Conservation (phyloP, 2,113 vertebrate species). For the Gymnobelideus leadbeateri region DNA sequence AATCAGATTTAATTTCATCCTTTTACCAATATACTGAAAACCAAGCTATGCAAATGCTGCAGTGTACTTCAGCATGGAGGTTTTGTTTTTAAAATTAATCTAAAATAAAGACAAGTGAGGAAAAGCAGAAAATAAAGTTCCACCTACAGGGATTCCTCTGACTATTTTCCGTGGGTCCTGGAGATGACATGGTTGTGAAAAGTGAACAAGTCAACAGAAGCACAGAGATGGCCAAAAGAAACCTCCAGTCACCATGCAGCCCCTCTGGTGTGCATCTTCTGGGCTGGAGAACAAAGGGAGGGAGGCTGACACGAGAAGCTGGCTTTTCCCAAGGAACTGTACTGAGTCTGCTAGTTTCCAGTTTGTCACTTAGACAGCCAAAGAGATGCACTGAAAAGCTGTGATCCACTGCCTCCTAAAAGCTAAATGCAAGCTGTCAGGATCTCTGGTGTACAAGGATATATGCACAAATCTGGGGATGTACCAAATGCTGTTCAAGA, state of each 20-base stretch:
- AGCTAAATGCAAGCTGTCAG: slow-evolving; percentile 82
- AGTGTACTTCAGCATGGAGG: slow-evolving; percentile 70
- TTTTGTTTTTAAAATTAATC: slow-evolving; percentile 59
- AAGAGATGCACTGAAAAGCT: slow-evolving; percentile 69
- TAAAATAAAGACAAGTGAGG: slow-evolving; percentile 67
- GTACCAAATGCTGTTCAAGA: slow-evolving; percentile 85
- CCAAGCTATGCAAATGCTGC: slow-evolving; percentile 62
- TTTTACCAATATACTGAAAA: slow-evolving; percentile 59
- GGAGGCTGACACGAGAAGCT: slow-evolving; percentile 72
- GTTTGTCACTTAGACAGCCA: slow-evolving; percentile 75
- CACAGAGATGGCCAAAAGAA: slow-evolving; percentile 77
- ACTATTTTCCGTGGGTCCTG: slow-evolving; percentile 86
- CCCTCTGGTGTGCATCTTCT: slow-evolving; percentile 84
- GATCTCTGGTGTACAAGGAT: slow-evolving; percentile 83
- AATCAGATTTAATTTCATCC: slow-evolving; percentile 72
- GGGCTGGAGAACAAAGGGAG: slow-evolving; percentile 83
- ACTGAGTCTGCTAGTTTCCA: slow-evolving; percentile 74
- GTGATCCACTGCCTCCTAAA: slow-evolving; percentile 79
- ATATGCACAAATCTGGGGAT: slow-evolving; percentile 84
- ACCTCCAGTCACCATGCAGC: slow-evolving; percentile 84
- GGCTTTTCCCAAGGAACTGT: slow-evolving; percentile 75
- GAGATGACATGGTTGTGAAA: slow-evolving; percentile 89
- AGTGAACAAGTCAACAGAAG: slow-evolving; percentile 80
- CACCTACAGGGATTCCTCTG: slow-evolving; percentile 90
- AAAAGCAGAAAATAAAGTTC: slow-evolving; percentile 81